phyloP scores from a whole-genome alignment of 1,140 invertebrate genomes.

The Lerema accius region DNA sequence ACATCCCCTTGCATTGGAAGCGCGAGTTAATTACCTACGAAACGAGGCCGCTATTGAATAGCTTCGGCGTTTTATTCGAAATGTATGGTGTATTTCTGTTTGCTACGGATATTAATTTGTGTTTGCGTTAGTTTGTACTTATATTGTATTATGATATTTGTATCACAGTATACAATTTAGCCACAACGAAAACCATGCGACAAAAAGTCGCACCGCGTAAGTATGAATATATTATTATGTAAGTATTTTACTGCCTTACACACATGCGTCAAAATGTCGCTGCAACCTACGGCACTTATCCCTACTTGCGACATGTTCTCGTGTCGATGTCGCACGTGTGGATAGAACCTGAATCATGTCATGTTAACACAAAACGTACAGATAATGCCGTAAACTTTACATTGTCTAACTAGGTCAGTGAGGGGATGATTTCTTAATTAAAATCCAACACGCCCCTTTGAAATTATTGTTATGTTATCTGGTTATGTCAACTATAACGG shows the following conservation, averaged over 20 bases:
- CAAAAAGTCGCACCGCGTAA: no score
- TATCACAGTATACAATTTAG: no score
- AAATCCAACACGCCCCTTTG: conserved; percentile 50
- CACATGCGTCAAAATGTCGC: no score
- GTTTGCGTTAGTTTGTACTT: neutral
- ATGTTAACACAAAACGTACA: conserved; percentile 13
- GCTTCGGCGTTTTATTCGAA: neutral
- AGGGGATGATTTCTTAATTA: conserved; percentile 61
- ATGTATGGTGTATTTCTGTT: conserved; percentile 1
- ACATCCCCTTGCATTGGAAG: conserved; percentile 34
- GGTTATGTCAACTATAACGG: no score
- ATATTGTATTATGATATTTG: neutral
- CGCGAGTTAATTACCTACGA: conserved; percentile 15
- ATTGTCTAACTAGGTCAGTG: conserved; percentile 41
- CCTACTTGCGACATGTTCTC: no score
- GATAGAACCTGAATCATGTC: no score
- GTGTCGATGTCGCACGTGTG: no score
- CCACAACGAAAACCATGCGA: no score
- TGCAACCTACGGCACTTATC: no score
- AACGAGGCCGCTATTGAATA: conserved; percentile 13
- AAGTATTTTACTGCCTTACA: no score
- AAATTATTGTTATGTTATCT: conserved; percentile 57
- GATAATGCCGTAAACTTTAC: conserved; percentile 20
- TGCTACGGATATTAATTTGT: neutral
- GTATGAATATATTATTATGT: no score